A percentile compares a stretch with the other conserved stretches of the same genome.
Conservation (phyloP, 2,113 vertebrate species). For the Vulpes lagopus region DNA sequence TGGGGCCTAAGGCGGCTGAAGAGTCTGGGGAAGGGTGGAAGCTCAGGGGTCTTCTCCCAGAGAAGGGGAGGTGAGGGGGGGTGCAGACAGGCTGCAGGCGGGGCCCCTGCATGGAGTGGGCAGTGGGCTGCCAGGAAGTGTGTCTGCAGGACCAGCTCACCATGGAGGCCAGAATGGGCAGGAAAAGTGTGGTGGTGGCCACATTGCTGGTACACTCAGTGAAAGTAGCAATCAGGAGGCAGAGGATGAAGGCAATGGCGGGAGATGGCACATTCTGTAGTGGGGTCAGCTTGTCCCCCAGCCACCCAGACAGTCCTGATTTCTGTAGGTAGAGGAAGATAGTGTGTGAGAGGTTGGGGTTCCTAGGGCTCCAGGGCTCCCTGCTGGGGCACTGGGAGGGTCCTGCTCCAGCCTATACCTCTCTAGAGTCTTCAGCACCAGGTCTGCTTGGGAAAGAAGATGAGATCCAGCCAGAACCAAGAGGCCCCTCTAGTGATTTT, state of each 20-base stretch:
- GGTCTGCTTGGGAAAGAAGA: background rate
- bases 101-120: background rate
- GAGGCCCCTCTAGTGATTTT: background rate
- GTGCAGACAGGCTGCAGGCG: background rate
- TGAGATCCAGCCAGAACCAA: background rate
- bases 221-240: slow-evolving; percentile 91
- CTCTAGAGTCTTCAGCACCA: background rate
- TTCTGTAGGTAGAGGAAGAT: slow-evolving; percentile 80
- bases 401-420: background rate
- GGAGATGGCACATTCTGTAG: slow-evolving; percentile 88
- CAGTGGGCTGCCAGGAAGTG: background rate
- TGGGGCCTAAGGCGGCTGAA: background rate
- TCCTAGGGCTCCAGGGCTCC: background rate
- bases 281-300: slow-evolving; percentile 90
- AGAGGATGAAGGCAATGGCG: slow-evolving; percentile 89
- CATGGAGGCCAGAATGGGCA: slow-evolving; percentile 96
- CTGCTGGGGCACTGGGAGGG: background rate
- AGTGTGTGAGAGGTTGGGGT: background rate
- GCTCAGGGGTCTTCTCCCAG: background rate
- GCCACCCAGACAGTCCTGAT: slow-evolving; percentile 91
- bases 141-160: slow-evolving; percentile 83
- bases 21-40: background rate
- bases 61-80: background rate
- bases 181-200: slow-evolving; percentile 95
- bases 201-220: slow-evolving; percentile 97